Conservation (phyloP, 2,113 vertebrate species). For the Euleptes europaea region DNA sequence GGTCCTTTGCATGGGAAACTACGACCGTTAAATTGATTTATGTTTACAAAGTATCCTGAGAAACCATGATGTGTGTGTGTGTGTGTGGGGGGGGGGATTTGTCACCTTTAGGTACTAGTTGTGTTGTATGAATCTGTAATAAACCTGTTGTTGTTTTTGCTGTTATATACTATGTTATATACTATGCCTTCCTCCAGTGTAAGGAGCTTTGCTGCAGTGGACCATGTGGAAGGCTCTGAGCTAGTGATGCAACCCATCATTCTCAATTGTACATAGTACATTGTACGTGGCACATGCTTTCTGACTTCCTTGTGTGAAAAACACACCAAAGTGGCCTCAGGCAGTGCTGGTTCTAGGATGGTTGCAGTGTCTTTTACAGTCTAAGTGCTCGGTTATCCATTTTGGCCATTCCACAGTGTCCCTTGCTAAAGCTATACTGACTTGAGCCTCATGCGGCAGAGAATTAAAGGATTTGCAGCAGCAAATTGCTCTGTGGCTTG, state of each 20-base stretch:
- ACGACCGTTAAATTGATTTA: not conserved
- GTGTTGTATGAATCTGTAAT: too few species aligned
- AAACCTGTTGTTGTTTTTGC: too few species aligned
- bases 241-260: too few species aligned
- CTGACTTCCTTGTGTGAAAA: not conserved
- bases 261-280: not conserved
- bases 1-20: not conserved
- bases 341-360: not conserved
- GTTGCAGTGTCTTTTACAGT: not conserved
- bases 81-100: too few species aligned
- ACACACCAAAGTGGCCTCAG: not conserved
- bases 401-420: constrained; percentile 25
- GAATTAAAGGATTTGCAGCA: constrained; percentile 29
- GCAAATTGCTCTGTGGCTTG: constrained; percentile 23
- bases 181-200: too few species aligned
- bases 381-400: constrained; percentile 9
- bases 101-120: not conserved
- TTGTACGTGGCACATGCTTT: not conserved
- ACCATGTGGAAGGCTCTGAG: too few species aligned
- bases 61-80: not conserved
- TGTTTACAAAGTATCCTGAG: not conserved
- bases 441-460: constrained; percentile 3
- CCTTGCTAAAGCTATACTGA: not conserved
- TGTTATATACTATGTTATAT: too few species aligned
- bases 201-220: too few species aligned